Base-by-base conservation (phyloP, 2,113 vertebrate species). In the Oryctolagus cuniculus region DNA sequence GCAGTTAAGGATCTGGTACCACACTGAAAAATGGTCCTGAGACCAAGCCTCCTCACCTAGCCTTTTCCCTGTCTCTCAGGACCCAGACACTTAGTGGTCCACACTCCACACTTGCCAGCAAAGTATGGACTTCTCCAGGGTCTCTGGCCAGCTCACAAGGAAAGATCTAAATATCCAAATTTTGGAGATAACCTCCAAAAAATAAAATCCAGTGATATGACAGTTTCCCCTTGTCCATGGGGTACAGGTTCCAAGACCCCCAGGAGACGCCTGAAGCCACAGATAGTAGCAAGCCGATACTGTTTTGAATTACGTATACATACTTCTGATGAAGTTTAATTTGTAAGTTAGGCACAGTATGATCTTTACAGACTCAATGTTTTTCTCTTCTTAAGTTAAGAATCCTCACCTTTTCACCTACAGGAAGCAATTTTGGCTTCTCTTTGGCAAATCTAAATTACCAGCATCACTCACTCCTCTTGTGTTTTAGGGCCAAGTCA, bases 11-110 rank as follows among this genome's bases (percentile, higher is more conserved):
- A 6, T 38, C 38, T 86, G 34, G 16, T n/a, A 83, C 21, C 22
- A 80, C 31, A 69, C 25, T 85, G 81, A 53, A 89, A 86, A 89
- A 44, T 27, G 31, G 55, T 74, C 19, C 64, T 94, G 27, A 90
- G 9, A 24, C 17, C 53, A 34, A 25, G 44, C n/a, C 19, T 87
- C 36, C 58, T 10, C 8, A 29, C 29, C 1, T 2, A 21, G 12
- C 77, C 89, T 51, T 87, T 70, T 51, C 67, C 85, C 34, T 34
- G 55, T 19, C 19, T 15, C 36, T 70, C 73, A 77, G 67, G 81
- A 51, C 34, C 67, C 36, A 83, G 17, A 85, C 34, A 49, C 13
- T 21, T 75, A 24, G 6, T 92, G 10, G 38, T 4, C 19, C 49
- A 53, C 2, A 44, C 4, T 64, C 19, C 34, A 58, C 19, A 19